Evolutionary conservation across 2,797 vertebrate species (phyloP).

Genomic region (Danio choprae): DNA sequence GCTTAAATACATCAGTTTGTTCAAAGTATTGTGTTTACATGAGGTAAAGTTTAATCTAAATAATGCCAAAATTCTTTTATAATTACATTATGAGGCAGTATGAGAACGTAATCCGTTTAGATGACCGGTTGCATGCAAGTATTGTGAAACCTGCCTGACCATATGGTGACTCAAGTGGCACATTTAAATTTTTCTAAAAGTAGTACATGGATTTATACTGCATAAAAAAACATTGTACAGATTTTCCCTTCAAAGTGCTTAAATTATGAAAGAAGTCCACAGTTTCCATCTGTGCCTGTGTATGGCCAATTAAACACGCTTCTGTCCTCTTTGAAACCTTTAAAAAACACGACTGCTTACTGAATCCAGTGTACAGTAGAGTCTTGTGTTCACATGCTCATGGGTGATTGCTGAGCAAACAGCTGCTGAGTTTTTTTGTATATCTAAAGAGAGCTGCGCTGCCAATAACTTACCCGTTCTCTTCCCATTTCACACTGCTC

Average conservation of each 20-base stretch:
- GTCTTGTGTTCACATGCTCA: conserved; percentile 12
- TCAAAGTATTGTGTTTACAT: no score
- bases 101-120: no score
- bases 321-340: conserved; percentile 8
- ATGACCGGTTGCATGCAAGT: not conserved
- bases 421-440: conserved; percentile 26
- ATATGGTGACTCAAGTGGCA: not conserved
- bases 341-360: not conserved
- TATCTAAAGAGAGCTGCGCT: conserved; percentile 25
- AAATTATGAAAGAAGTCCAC: not conserved
- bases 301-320: conserved; percentile 2
- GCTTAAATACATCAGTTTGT: no score
- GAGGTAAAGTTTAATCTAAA: no score
- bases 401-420: conserved; percentile 24
- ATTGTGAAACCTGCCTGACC: not conserved
- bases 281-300: conserved; percentile 1
- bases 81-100: no score
- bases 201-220: not conserved
- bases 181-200: not conserved
- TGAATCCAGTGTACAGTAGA: conserved; percentile 27
- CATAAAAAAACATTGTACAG: not conserved
- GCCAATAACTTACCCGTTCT: conserved; percentile 19
- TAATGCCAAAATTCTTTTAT: no score
- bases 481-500: conserved; percentile 39
- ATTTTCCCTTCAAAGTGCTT: not conserved